Evolutionary conservation across 2,113 vertebrate genomes (phyloP), one percentile per base, ranked within the genome.

Genomic region (Dolichallabes microphthalmus): DNA sequence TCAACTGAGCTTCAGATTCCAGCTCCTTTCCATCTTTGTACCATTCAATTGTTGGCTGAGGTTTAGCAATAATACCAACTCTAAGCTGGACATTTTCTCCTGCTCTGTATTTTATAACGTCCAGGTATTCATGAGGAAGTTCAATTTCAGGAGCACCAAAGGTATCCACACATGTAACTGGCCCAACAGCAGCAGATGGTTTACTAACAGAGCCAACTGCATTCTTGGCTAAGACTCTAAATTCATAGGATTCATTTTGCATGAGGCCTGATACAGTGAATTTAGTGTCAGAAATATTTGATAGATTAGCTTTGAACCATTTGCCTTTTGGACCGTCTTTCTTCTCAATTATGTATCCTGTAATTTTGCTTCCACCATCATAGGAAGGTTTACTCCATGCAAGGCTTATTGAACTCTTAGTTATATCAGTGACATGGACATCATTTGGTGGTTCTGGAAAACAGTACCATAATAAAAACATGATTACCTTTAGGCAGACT

Each of bases 131-230:
- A 87, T 96, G 94, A 84, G 97, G 96, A 52, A 98, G 91, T 88
- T 98, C 97, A 4, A 99, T 97, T 91, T 96, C 95, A 90, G 98
- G 98, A 83, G 96, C 97, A 94, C 98, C 98, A 0, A 96, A 98
- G 80, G 97, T 98, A 91, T 99, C 98, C 20, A 98, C 92, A 83
- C 98, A 99, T 0, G 96, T 97, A 71, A 96, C 92, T 63, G 98
- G 98, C 88, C 98, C 98, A 85, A 94, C 94, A 74, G 94, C 93
- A 79, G 95, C 92, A 0, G 98, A 99, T 17, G 97, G 97, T 86
- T 97, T 99, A 91, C 98, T 99, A 68, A 97, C 86, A 35, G 98
- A 99, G 85, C 98, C 97, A 32, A 99, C 93, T 0, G 98, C 98
- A 91, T 99, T 99, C 92, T 95, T 98, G 50, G 98, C 95, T 93